These are phyloP conservation scores for Elymnias hypermnestra DNA, from an alignment of 1,140 invertebrate species.

Conservation along the genomic window DNA sequence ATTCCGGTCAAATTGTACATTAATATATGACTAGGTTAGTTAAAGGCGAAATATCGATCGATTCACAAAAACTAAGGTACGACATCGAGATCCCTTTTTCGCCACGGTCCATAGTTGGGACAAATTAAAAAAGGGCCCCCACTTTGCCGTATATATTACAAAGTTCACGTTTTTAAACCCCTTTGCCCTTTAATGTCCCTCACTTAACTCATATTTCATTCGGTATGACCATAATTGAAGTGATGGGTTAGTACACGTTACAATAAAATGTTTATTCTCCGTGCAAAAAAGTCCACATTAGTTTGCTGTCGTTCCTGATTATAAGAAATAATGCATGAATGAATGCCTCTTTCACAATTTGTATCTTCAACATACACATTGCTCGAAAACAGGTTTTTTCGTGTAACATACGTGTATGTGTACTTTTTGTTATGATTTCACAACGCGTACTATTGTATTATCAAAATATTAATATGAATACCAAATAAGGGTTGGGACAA, in stretches of 20 bases:
- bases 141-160: constrained; percentile 59
- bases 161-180: constrained; percentile 69
- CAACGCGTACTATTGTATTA: constrained; percentile 66
- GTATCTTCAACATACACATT: constrained; percentile 71
- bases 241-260: constrained; percentile 36
- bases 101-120: constrained; percentile 62
- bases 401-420: constrained; percentile 56
- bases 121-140: constrained; percentile 72
- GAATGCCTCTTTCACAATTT: constrained; percentile 73
- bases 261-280: constrained; percentile 51
- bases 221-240: constrained; percentile 72
- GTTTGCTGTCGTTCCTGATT: constrained; percentile 30
- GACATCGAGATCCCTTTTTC: constrained; percentile 45
- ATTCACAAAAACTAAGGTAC: constrained; percentile 37
- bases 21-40: constrained; percentile 39
- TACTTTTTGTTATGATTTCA: constrained; percentile 62
- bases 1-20: constrained; percentile 61
- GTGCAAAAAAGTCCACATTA: constrained; percentile 47
- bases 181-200: constrained; percentile 71
- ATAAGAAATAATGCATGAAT: constrained; percentile 61
- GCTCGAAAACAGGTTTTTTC: constrained; percentile 68
- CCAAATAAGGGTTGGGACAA: constrained; percentile 73
- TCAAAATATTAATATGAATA: constrained; percentile 75
- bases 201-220: constrained; percentile 73
- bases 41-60: constrained; percentile 37